Conservation (phyloP, 2,888 invertebrate species). For the Kuschelorhynchus macadamiae region DNA sequence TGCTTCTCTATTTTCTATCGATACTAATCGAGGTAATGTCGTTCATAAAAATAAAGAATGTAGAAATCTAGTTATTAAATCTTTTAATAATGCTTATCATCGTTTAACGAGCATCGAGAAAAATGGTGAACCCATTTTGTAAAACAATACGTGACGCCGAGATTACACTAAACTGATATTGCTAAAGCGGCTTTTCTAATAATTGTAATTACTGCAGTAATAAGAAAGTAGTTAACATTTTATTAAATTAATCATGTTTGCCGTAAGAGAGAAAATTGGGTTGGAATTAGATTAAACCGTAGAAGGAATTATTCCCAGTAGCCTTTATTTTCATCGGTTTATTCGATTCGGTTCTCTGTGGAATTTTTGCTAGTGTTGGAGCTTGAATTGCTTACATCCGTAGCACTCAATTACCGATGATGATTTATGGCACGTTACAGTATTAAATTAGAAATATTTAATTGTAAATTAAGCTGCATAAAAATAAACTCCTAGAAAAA, state of each 20-base stretch:
- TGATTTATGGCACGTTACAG: too few species aligned
- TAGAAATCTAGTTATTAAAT: slow-evolving; percentile 33
- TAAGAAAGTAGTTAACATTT: slow-evolving; percentile 9
- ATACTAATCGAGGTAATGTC: slow-evolving; percentile 25
- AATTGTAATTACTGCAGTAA: slow-evolving; percentile 14
- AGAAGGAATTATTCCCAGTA: slow-evolving; percentile 5
- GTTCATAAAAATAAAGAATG: slow-evolving; percentile 12
- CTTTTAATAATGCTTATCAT: slow-evolving; percentile 38
- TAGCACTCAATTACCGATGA: too few species aligned
- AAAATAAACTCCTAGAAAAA: too few species aligned
- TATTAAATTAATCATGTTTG: slow-evolving; percentile 9
- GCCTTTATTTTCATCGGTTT: neutral
- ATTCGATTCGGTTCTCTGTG: too few species aligned
- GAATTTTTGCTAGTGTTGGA: too few species aligned
- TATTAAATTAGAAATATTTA: too few species aligned
- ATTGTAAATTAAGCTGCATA: too few species aligned
- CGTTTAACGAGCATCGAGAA: slow-evolving; percentile 15
- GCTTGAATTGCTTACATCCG: too few species aligned
- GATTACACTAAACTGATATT: slow-evolving; percentile 32
- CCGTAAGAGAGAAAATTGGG: neutral
- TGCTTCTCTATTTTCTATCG: slow-evolving; percentile 13
- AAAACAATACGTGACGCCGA: slow-evolving; percentile 35
- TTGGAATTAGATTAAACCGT: slow-evolving; percentile 6
- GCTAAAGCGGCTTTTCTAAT: slow-evolving; percentile 29
- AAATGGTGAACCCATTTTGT: slow-evolving; percentile 36